These are phyloP conservation scores for Callopanchax toddi DNA, from an alignment of 2,113 vertebrate species.

Conservation along the genomic window DNA sequence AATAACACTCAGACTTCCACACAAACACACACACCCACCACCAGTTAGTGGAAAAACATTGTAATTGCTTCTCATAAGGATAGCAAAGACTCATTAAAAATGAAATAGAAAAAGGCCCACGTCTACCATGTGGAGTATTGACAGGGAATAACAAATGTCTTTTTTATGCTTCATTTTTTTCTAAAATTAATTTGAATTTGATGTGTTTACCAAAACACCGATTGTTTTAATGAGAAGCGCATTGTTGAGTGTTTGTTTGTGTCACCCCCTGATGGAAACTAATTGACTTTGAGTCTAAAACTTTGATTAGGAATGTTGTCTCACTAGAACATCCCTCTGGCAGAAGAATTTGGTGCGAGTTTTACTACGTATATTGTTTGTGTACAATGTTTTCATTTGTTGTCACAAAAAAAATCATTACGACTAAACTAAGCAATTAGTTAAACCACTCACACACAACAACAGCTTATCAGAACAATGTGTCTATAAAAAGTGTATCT, in stretches of 20 bases:
- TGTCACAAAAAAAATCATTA: not conserved
- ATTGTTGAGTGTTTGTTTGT: conserved; percentile 59
- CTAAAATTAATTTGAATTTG: conserved; percentile 61
- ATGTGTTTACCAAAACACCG: conserved; percentile 60
- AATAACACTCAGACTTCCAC: conserved; percentile 1
- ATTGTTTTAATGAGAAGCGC: conserved; percentile 58
- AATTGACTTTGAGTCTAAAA: conserved; percentile 62
- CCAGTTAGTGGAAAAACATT: conserved; percentile 32
- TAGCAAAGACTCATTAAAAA: conserved; percentile 49
- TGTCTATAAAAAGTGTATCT: not conserved
- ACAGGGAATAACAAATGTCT: conserved; percentile 20
- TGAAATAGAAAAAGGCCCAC: conserved; percentile 15
- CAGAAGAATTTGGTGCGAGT: conserved; percentile 14
- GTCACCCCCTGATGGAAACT: conserved; percentile 45
- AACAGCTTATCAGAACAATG: not conserved
- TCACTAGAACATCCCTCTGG: conserved; percentile 33
- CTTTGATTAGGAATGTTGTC: conserved; percentile 58
- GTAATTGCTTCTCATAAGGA: conserved; percentile 48
- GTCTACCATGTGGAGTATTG: conserved; percentile 21
- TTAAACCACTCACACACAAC: not conserved
- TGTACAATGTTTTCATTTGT: conserved; percentile 10
- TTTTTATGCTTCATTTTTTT: conserved; percentile 37
- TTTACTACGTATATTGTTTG: conserved; percentile 4
- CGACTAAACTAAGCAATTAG: not conserved
- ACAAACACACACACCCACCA: conserved; percentile 7